Evolutionary conservation across 2,888 invertebrate genomes (phyloP), one percentile per base, ranked within the genome.

Genomic region (Ecdyonurus torrentis): DNA sequence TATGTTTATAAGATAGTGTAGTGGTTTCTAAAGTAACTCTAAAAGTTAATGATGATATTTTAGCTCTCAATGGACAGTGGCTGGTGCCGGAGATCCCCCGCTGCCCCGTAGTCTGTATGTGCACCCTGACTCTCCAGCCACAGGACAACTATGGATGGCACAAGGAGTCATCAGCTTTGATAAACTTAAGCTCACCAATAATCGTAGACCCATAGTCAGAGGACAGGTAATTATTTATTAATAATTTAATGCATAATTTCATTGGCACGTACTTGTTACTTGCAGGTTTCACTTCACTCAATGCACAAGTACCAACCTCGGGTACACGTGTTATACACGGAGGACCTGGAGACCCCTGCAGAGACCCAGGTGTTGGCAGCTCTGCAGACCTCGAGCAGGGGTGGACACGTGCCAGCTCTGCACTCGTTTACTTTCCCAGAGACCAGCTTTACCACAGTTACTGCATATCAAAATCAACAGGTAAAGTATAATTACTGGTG

Each of bases 121-220:
- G 1, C 77, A 77, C 64, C 76, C 75, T 0, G 76, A 77, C 66
- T 74, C 75, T 0, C 76, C 77, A 1, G 74, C 75, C 64, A 68
- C 71, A 2, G 77, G 77, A 0, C 68, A 71, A 2, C 72, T 74
- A 63, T 77, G 76, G 76, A 75, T 74, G 73, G 73, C 74, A 19
- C 74, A 75, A 60, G 74, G 73, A 15, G 66, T 68, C 53, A 71
- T 77, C 20, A 69, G 71, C 58, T 77, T 77, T 67, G 73, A 74
- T 64, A 75, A 75, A 64, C 71, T 77, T 20, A 77, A 77, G 67
- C 69, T 77, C 53, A 77, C 77, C 61, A 77, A 77, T 70, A 76
- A 75, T 66, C 66, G 69, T 37, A 64, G 66, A 37, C 67, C 69
- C 22, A 62, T 68, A 10, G 66, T 69, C 25, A 63, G 67, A 60